Evolutionary conservation across 2,113 vertebrate species (phyloP).

Genomic region (Carlito syrichta): DNA sequence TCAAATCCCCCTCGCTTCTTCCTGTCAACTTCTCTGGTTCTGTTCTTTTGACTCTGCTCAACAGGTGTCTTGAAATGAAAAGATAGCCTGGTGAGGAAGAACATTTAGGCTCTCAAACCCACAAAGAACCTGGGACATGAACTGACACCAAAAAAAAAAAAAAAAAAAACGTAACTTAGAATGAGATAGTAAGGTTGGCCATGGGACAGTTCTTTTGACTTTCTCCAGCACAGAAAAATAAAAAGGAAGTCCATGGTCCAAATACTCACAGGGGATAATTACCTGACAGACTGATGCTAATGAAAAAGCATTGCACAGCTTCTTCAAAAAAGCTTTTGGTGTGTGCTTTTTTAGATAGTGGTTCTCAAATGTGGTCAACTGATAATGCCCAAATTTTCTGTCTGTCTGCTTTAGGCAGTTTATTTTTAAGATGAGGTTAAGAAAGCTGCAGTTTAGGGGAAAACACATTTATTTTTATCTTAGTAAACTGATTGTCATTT

Average conservation of each 20-base stretch:
- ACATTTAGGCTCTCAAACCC: background rate
- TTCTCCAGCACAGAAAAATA: background rate
- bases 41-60: slow-evolving; percentile 52
- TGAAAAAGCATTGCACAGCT: background rate
- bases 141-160: slow-evolving; percentile 19
- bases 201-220: background rate
- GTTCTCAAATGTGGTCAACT: background rate
- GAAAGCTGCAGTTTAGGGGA: background rate
- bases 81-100: slow-evolving; percentile 6
- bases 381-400: background rate
- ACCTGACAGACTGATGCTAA: slow-evolving; percentile 27
- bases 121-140: background rate
- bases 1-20: background rate
- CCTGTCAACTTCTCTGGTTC: background rate
- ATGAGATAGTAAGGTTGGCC: background rate
- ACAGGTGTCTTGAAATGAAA: slow-evolving; percentile 51
- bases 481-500: slow-evolving; percentile 43
- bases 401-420: background rate
- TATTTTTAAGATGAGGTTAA: slow-evolving; percentile 55
- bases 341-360: background rate
- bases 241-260: background rate
- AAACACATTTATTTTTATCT: slow-evolving; percentile 31
- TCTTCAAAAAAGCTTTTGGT: background rate
- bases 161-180: slow-evolving; percentile 39
- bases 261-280: slow-evolving; percentile 34